phyloP scores from a whole-genome alignment of 2,797 vertebrate species.

The Myotis daubentonii region DNA sequence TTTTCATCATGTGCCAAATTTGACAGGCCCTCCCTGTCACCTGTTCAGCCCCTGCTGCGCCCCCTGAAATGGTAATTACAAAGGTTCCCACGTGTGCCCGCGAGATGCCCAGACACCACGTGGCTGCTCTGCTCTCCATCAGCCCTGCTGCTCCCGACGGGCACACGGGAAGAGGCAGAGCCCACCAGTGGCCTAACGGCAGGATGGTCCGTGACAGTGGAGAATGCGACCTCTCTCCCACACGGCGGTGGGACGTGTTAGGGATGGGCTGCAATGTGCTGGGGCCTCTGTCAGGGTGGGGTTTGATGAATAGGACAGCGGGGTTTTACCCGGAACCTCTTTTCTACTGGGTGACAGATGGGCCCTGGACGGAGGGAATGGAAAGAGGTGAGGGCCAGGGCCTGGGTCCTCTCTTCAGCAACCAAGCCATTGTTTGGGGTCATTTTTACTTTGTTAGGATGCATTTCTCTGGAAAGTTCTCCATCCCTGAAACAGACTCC shows the following conservation, averaged over 20 bases:
- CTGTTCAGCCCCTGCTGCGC: background rate
- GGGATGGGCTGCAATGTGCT: too few relatives aligned
- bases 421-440: background rate
- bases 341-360: background rate
- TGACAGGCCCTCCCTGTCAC: background rate
- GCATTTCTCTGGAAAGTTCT: slow-evolving; percentile 28
- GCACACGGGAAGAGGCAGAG: background rate
- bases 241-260: background rate
- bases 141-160: rapidly evolving
- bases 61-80: background rate
- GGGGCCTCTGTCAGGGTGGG: background rate
- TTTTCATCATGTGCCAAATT: background rate
- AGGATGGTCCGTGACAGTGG: background rate
- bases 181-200: too few relatives aligned
- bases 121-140: background rate
- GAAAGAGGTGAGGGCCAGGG: background rate
- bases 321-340: background rate
- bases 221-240: background rate
- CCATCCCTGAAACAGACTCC: background rate
- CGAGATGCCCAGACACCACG: rapidly evolving
- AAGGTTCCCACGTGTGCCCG: too few relatives aligned
- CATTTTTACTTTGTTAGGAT: slow-evolving; percentile 31
- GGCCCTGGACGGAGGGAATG: background rate
- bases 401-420: background rate
- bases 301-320: background rate